Percentiles rank a stretch among this genome's conserved stretches.
phyloP scores from a whole-genome alignment of 2,888 invertebrate genomes.

The Dryococelus australis region DNA sequence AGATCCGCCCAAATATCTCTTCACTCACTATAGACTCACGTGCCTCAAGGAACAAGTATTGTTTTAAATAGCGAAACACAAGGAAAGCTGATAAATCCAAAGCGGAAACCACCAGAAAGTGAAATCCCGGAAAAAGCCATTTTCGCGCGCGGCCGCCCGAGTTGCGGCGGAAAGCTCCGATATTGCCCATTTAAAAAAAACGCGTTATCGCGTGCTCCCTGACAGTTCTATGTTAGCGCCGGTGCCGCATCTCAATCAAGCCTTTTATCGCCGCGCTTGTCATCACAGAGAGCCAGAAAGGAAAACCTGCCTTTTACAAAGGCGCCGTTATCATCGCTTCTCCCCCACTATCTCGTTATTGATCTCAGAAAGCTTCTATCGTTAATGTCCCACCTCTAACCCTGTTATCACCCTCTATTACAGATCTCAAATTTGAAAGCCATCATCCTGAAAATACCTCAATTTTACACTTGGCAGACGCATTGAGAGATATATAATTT shows the following conservation, averaged over 20 bases:
- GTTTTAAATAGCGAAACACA: no score
- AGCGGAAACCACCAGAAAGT: no score
- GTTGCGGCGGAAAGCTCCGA: not conserved
- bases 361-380: not conserved
- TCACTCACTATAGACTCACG: no score
- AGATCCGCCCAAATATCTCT: no score
- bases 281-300: not conserved
- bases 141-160: not conserved
- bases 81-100: no score
- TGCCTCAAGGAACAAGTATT: no score
- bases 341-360: not conserved
- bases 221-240: not conserved
- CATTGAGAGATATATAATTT: no score
- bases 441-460: no score
- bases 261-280: not conserved
- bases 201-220: constrained; percentile 7
- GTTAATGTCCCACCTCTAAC: not conserved
- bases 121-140: not conserved
- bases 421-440: no score
- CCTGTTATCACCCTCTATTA: not conserved
- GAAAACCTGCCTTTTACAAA: not conserved
- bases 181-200: not conserved
- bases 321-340: not conserved
- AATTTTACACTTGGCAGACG: no score
- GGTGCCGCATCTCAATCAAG: not conserved